phyloP scores from a whole-genome alignment of 2,113 vertebrate genomes.

The Sebastes fasciatus region DNA sequence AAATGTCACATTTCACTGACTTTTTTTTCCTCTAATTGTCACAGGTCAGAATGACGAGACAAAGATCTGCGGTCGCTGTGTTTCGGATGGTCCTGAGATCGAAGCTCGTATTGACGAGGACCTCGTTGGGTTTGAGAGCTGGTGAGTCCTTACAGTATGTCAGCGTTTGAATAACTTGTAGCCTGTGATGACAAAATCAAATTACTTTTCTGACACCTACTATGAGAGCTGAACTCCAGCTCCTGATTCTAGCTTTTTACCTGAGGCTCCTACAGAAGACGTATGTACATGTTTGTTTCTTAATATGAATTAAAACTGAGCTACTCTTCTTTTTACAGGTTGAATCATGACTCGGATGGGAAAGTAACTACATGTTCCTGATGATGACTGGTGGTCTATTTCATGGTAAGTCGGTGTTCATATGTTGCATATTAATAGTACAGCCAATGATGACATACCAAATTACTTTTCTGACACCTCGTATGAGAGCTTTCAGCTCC shows the following conservation, averaged over 20 bases:
- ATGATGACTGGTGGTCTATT: background rate
- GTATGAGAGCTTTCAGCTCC: constrained; percentile 47
- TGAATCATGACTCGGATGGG: background rate
- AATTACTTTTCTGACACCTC: constrained; percentile 56
- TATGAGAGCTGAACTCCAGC: constrained; percentile 72
- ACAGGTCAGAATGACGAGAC: background rate
- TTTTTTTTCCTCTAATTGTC: background rate
- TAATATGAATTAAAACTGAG: background rate
- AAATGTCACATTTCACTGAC: background rate
- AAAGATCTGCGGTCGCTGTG: background rate
- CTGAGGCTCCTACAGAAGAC: constrained; percentile 15
- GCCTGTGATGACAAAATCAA: constrained; percentile 71
- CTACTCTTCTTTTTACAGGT: background rate
- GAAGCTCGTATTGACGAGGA: no score
- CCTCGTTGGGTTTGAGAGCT: background rate
- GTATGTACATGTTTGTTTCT: background rate
- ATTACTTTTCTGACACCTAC: constrained; percentile 76
- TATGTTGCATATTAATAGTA: background rate
- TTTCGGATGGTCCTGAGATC: background rate
- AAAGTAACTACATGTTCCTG: background rate
- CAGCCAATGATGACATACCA: constrained; percentile 38
- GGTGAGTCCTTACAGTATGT: constrained; percentile 10
- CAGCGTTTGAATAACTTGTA: background rate
- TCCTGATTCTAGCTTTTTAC: constrained; percentile 59
- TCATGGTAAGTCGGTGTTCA: background rate